phyloP scores from a whole-genome alignment of 2,888 invertebrate genomes.

The Molorchus minor region DNA sequence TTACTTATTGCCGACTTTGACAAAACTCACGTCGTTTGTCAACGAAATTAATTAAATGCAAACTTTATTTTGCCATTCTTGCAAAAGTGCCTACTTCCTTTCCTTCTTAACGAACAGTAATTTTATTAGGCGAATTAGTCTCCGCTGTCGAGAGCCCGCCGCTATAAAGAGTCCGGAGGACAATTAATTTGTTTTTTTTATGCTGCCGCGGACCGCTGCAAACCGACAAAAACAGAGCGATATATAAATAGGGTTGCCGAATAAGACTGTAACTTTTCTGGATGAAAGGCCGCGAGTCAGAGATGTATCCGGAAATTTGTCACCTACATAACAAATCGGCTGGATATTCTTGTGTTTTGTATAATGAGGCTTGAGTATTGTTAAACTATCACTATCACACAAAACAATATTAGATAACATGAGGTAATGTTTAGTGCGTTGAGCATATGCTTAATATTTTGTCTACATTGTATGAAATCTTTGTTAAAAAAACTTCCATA shows the following conservation, averaged over 20 bases:
- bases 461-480: too few relatives aligned
- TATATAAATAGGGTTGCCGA: slow-evolving; percentile 40
- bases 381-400: too few relatives aligned
- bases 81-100: slow-evolving; percentile 31
- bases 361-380: too few relatives aligned
- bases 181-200: slow-evolving; percentile 42
- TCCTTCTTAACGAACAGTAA: slow-evolving; percentile 36
- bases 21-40: too few relatives aligned
- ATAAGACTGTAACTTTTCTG: slow-evolving; percentile 29
- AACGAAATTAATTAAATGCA: slow-evolving; percentile 39
- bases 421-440: too few relatives aligned
- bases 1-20: too few relatives aligned
- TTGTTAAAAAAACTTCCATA: too few relatives aligned
- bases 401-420: too few relatives aligned
- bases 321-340: too few relatives aligned
- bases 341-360: too few relatives aligned
- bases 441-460: too few relatives aligned
- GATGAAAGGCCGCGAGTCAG: slow-evolving; percentile 14
- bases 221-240: slow-evolving; percentile 37
- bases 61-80: slow-evolving; percentile 38
- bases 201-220: slow-evolving; percentile 25
- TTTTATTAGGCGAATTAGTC: slow-evolving; percentile 45
- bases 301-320: too few relatives aligned
- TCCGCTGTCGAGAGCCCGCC: slow-evolving; percentile 35
- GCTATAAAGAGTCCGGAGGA: slow-evolving; percentile 34